Evolutionary conservation across 2,113 vertebrate genomes (phyloP).

Genomic region (Neopipo cinnamomea): DNA sequence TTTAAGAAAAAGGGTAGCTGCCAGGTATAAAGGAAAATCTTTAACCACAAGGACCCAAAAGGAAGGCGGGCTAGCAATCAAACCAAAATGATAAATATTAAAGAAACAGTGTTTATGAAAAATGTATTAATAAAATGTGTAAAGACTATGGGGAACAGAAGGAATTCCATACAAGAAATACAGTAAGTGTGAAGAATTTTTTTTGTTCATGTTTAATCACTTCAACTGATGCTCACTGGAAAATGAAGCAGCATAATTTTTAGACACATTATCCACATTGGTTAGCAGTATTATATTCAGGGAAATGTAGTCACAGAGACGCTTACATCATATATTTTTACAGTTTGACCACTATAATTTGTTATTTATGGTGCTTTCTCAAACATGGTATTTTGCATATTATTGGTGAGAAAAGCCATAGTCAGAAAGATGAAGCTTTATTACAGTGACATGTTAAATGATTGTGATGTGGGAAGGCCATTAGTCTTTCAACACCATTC

Average conservation of each 20-base stretch:
- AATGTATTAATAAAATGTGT: not conserved
- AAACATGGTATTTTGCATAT: not conserved
- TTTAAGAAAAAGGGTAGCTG: not conserved
- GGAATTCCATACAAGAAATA: not conserved
- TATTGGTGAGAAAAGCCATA: not conserved
- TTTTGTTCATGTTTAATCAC: not conserved
- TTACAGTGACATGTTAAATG: not conserved
- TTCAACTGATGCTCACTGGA: not conserved
- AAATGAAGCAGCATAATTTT: not conserved
- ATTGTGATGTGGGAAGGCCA: not conserved
- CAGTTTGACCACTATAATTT: not conserved
- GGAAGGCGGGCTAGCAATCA: not conserved
- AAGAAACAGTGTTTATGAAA: not conserved
- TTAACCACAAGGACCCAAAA: not conserved
- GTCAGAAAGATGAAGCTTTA: not conserved
- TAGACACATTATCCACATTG: not conserved
- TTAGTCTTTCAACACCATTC: not conserved
- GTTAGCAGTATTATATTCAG: not conserved
- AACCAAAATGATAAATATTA: not conserved
- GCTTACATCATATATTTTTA: constrained; percentile 4
- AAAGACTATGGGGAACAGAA: not conserved
- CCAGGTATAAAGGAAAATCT: not conserved
- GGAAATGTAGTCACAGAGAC: not conserved
- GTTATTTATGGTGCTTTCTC: not conserved
- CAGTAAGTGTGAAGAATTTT: constrained; percentile 1